These are phyloP conservation scores for Pseudochromis fuscus DNA, from an alignment of 2,797 vertebrate genomes.

Conservation along the genomic window DNA sequence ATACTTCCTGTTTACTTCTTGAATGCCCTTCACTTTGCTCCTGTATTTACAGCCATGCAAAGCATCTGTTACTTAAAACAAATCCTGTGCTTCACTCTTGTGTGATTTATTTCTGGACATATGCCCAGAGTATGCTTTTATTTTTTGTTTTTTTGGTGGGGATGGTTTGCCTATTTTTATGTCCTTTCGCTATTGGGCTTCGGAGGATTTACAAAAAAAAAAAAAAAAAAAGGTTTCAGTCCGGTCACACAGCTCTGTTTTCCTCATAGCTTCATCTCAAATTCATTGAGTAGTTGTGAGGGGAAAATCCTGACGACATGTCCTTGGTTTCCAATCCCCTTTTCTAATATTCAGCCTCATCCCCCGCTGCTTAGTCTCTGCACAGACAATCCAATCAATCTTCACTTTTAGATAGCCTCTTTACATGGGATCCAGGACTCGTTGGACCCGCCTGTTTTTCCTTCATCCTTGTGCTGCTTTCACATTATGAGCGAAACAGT, in stretches of 20 bases:
- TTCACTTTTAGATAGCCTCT: constrained; percentile 50
- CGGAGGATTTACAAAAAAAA: constrained; percentile 4
- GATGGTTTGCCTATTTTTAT: constrained; percentile 6
- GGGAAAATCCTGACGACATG: constrained; percentile 55
- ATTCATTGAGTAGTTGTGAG: constrained; percentile 58
- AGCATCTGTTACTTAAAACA: not conserved
- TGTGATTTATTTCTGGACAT: constrained; percentile 5
- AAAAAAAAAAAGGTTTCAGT: constrained; percentile 1
- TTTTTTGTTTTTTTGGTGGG: constrained; percentile 3
- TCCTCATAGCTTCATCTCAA: constrained; percentile 52
- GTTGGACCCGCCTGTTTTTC: constrained; percentile 31
- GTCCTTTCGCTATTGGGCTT: constrained; percentile 19
- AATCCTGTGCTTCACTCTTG: not conserved
- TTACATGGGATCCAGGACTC: constrained; percentile 28
- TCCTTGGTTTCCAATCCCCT: constrained; percentile 71
- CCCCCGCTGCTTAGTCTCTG: constrained; percentile 26
- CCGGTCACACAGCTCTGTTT: constrained; percentile 34
- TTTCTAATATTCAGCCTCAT: constrained; percentile 58
- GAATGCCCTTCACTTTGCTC: not conserved
- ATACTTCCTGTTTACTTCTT: not conserved
- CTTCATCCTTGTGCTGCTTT: constrained; percentile 20
- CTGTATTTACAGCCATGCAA: not conserved
- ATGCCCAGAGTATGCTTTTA: constrained; percentile 2
- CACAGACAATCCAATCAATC: constrained; percentile 52
- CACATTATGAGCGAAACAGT: constrained; percentile 13